Conservation (phyloP, 2,888 invertebrate genomes). For the Tetheella fluctuosa region DNA sequence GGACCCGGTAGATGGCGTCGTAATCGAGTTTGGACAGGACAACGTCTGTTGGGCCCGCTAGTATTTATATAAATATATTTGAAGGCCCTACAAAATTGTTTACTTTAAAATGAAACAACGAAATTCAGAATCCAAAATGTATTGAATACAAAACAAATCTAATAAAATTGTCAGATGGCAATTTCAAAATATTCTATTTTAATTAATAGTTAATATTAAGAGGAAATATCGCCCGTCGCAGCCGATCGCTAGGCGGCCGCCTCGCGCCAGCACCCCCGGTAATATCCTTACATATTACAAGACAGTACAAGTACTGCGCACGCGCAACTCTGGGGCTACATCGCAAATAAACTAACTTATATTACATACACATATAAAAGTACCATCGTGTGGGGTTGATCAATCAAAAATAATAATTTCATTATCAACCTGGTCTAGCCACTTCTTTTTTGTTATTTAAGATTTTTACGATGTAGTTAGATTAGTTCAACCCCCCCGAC, state of each 20-base stretch:
- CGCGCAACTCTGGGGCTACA: constrained; percentile 26
- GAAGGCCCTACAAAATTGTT: not conserved
- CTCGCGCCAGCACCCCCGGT: not conserved
- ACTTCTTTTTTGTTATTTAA: not conserved
- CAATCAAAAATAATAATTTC: constrained; percentile 51
- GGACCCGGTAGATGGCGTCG: too few species aligned
- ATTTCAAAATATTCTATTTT: constrained; percentile 76
- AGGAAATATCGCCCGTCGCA: constrained; percentile 32
- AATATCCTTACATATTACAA: too few species aligned
- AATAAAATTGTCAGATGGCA: constrained; percentile 79
- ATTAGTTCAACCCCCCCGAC: constrained; percentile 27
- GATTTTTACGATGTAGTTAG: not conserved
- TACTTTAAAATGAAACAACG: constrained; percentile 44
- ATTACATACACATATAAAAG: constrained; percentile 40
- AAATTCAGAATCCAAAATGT: constrained; percentile 77
- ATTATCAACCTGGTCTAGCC: not conserved
- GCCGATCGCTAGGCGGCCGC: constrained; percentile 21
- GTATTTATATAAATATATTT: too few species aligned
- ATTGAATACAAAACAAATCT: constrained; percentile 83
- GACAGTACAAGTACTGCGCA: constrained; percentile 21
- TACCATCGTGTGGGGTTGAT: constrained; percentile 38
- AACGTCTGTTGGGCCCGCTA: too few species aligned
- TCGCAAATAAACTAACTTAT: constrained; percentile 18
- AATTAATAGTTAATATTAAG: constrained; percentile 67
- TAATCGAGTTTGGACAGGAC: too few species aligned